Evolutionary conservation across 2,888 invertebrate genomes (phyloP), one percentile per base, ranked within the genome.

Genomic region (Stegophylla sp.): DNA sequence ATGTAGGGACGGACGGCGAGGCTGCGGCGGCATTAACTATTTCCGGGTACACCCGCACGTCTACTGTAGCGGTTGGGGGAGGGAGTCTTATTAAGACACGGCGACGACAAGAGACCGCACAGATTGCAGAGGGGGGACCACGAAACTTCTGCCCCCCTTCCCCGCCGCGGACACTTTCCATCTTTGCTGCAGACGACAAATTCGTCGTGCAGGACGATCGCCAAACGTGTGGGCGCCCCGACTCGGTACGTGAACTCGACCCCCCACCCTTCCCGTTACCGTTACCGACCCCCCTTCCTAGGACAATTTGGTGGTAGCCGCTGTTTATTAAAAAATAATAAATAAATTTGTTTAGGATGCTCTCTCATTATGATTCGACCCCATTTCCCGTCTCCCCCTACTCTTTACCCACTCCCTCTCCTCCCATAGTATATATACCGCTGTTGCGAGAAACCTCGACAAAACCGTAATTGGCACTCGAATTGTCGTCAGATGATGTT

Each of bases 181-280:
- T n/a, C n/a, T n/a, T n/a, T n/a, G n/a, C n/a, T n/a, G n/a, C n/a
- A n/a, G n/a, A n/a, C 51, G 12, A 43, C 59, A 7, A 43, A 34
- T 53, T 23, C 20, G 28, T 13, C 23, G 15, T 43, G 23, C 69
- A 45, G 79, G 61, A 71, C 61, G 7, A 17, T 51, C 41, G 71
- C 71, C 79, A 71, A 79, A 79, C 48, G 79, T 71, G 79, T 71
- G 61, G 79, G 71, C 26, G 51, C 79, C 59, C 48, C 61, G 59
- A 45, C 45, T 59, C 77, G 56, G 48, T 59, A 67, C 61, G 71
- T 23, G 71, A 59, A 63, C 51, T 34, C n/a, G 59, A 28, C 17
- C 41, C 41, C 41, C 17, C 17, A 5, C 53, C 7, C 12, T 1
- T 26, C 20, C 3, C 69, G 23, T n/a, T 53, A n/a, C 7, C 45